phyloP scores from a whole-genome alignment of 1,140 invertebrate species.

The Pygmarrhopalites habei region DNA sequence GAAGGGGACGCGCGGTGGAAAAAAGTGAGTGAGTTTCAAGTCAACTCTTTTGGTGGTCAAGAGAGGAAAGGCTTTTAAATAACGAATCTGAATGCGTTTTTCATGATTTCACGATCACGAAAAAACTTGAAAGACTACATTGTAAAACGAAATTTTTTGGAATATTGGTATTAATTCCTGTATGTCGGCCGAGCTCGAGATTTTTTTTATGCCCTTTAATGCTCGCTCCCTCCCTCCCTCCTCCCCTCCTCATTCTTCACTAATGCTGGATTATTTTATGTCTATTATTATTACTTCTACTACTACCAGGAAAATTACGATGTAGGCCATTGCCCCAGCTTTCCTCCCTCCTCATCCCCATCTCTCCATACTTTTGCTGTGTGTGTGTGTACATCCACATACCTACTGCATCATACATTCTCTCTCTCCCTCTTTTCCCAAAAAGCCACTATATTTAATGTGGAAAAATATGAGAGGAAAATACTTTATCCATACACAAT shows the following conservation, averaged over 20 bases:
- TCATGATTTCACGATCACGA: constrained; percentile 32
- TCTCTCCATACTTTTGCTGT: not conserved
- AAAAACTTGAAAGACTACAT: constrained; percentile 33
- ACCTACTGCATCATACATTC: too few species aligned
- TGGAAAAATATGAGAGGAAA: too few species aligned
- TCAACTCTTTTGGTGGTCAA: constrained; percentile 32
- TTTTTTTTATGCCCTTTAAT: not conserved
- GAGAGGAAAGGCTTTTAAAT: constrained; percentile 23
- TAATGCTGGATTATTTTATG: constrained; percentile 14
- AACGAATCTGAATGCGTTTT: constrained; percentile 35
- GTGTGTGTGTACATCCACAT: not conserved
- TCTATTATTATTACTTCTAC: constrained; percentile 2
- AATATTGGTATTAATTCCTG: constrained; percentile 29
- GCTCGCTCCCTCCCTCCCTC: constrained; percentile 4
- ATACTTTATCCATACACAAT: too few species aligned
- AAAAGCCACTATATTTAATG: too few species aligned
- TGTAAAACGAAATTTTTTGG: constrained; percentile 29
- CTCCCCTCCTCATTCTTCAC: not conserved
- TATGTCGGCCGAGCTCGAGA: constrained; percentile 19
- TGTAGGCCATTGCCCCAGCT: constrained; percentile 10
- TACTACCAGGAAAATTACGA: constrained; percentile 4
- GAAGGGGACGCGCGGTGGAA: not conserved
- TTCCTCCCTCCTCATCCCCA: not conserved
- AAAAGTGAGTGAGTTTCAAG: not conserved
- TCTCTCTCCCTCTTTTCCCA: too few species aligned